These are phyloP conservation scores for Variabilichromis moorii DNA, from an alignment of 2,113 vertebrate species.

Conservation along the genomic window DNA sequence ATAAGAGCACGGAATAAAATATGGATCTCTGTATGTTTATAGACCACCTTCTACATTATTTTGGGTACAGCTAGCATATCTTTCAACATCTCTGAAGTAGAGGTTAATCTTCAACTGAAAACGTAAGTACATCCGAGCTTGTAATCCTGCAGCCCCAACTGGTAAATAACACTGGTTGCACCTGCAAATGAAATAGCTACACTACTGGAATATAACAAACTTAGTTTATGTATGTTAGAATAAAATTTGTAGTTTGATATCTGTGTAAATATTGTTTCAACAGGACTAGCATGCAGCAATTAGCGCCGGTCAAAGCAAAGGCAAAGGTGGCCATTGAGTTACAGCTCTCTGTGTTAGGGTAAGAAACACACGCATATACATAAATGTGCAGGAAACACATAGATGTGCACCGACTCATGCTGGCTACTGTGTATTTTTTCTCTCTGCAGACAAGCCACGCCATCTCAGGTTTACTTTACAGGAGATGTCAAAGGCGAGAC, in stretches of 20 bases:
- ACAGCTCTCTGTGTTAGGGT: slow-evolving; percentile 87
- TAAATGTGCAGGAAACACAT: neutral
- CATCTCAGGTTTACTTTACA: slow-evolving; percentile 88
- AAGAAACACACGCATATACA: slow-evolving; percentile 13
- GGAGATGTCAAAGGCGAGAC: slow-evolving; percentile 72
- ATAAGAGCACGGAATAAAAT: neutral
- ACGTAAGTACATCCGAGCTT: slow-evolving; percentile 73
- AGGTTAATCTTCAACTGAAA: slow-evolving; percentile 77
- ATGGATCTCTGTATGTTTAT: neutral
- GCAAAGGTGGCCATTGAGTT: slow-evolving; percentile 83
- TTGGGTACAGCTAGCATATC: slow-evolving; percentile 82
- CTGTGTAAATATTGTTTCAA: slow-evolving; percentile 9
- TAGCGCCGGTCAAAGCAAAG: slow-evolving; percentile 73
- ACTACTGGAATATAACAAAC: neutral
- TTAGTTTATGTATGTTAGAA: neutral
- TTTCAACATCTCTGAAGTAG: slow-evolving; percentile 77
- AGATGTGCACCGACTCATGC: neutral
- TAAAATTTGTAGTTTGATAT: neutral
- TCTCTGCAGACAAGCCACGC: slow-evolving; percentile 77
- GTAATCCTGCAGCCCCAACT: neutral
- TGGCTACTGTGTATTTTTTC: neutral
- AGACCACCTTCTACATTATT: slow-evolving; percentile 87
- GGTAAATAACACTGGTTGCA: neutral
- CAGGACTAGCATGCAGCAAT: slow-evolving; percentile 86
- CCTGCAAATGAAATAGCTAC: neutral